Percentiles rank a stretch among this genome's conserved stretches.
Evolutionary conservation across 1,140 invertebrate genomes (phyloP).

Genomic region (Linepithema humile): DNA sequence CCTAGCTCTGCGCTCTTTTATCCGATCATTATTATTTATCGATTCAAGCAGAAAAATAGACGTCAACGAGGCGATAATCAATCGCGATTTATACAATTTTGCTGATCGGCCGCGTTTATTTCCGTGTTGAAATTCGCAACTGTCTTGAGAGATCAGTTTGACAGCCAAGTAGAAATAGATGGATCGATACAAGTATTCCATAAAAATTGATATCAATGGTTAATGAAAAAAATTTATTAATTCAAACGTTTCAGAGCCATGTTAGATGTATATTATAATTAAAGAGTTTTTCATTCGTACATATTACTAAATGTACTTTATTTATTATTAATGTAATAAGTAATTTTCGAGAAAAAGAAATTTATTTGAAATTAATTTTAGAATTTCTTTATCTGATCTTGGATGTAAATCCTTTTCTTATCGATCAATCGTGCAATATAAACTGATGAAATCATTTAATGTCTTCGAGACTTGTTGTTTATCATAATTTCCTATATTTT

Average conservation of each 20-base stretch:
- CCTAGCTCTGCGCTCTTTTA: constrained; percentile 19
- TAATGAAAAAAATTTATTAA: neutral
- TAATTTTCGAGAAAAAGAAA: too few relatives aligned
- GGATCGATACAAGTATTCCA: neutral
- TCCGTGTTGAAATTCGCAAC: neutral
- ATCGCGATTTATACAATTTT: constrained; percentile 6
- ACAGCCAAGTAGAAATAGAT: neutral
- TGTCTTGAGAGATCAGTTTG: neutral
- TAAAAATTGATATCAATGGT: neutral
- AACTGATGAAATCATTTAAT: too few relatives aligned
- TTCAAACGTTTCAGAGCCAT: neutral
- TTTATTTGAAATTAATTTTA: too few relatives aligned
- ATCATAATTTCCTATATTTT: neutral
- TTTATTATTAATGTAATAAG: neutral
- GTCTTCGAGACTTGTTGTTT: neutral
- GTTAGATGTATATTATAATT: neutral
- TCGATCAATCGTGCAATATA: too few relatives aligned
- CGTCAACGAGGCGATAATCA: constrained; percentile 22
- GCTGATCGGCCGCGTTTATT: neutral
- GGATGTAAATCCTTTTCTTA: too few relatives aligned
- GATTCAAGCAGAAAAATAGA: constrained; percentile 23
- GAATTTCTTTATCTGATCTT: too few relatives aligned
- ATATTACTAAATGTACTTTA: neutral
- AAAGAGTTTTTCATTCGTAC: neutral
- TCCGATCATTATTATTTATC: constrained; percentile 33